Conservation (phyloP, 2,888 invertebrate genomes). For the Luffia ferchaultella region DNA sequence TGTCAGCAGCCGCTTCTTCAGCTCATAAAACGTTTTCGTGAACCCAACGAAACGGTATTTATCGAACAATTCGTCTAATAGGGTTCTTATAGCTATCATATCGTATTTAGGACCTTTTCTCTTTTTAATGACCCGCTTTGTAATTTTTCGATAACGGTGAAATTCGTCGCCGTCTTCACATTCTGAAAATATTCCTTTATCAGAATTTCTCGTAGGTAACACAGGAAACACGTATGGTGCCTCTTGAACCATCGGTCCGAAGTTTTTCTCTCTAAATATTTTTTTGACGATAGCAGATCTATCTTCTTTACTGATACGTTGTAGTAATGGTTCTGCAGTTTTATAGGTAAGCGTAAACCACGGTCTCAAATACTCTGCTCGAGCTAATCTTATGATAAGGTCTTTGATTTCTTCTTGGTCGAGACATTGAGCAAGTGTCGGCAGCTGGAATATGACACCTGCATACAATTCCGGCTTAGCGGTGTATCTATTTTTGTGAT, state of each 20-base stretch:
- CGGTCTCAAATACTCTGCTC: not conserved
- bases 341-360: not conserved
- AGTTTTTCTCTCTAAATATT: not conserved
- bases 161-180: not conserved
- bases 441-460: not conserved
- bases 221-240: not conserved
- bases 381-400: not conserved
- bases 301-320: not conserved
- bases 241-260: not conserved
- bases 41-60: conserved; percentile 34
- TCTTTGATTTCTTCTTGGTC: not conserved
- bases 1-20: conserved; percentile 25
- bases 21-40: conserved; percentile 28
- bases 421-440: not conserved
- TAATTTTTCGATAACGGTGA: not conserved
- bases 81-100: conserved; percentile 14
- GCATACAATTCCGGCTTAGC: not conserved
- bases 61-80: conserved; percentile 33
- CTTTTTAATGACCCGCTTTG: not conserved
- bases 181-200: not conserved
- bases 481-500: not conserved
- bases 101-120: not conserved
- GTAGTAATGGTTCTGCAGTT: not conserved
- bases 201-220: not conserved
- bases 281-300: not conserved